Base-by-base conservation (phyloP, 1,140 invertebrate genomes). In the Caenorhabditis briggsae region DNA sequence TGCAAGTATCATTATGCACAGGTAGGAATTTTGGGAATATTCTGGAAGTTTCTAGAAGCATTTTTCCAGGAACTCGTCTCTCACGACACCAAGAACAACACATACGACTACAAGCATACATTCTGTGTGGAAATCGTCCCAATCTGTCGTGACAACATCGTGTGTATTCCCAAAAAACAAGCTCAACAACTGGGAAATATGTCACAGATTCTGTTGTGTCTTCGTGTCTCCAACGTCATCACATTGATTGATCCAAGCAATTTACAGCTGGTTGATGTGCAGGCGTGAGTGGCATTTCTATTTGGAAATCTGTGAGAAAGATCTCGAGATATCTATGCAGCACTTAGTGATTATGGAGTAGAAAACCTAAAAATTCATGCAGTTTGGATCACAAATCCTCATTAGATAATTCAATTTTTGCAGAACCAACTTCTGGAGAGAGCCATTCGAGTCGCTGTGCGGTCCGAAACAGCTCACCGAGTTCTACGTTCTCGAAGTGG, bases 11-110 rank as follows among this genome's bases (percentile, higher is more conserved):
- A 92, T 46, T 91, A 92, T 78, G 90, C 92, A 12, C 91, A 93
- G 90, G 89, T 85, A n/a, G n/a, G 59, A 2, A 64, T 12, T 2
- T 20, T 23, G 5, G 6, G 20, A n/a, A 41, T 3, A 3, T 64
- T 64, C 59, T 18, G 3, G 33, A 33, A 33, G 3, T 33, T 33
- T 33, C 33, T 33, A 33, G 33, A 33, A 33, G 3, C 33, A 58
- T 43, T 85, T 58, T 90, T 97, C 97, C 97, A 99, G 93, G 97
- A 98, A 91, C 94, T 99, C 14, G 96, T 99, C 89, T 98, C 97
- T 2, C 97, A 99, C 92, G 98, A 99, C 93, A 96, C 96, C 50
- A 96, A 97, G 92, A 98, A 96, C 92, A 99, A 99, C 92, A 95
- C 95, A 53, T 99, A 96, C 93, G 98, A 98, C 93, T 99, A 98